These are phyloP conservation scores for Thymelicus acteon DNA, from an alignment of 2,888 invertebrate genomes.

Conservation along the genomic window DNA sequence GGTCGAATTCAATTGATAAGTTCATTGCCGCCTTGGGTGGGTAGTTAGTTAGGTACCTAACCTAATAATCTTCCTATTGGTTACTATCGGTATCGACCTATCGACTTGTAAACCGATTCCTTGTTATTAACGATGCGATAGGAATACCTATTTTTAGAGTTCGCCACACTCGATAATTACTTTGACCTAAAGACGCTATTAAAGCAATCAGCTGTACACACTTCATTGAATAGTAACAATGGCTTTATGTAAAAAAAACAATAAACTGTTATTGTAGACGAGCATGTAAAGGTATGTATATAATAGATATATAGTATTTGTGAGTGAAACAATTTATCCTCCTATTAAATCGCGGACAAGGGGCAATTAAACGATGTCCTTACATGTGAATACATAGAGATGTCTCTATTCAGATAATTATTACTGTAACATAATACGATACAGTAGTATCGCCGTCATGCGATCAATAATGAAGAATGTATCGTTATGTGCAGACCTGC, in stretches of 20 bases:
- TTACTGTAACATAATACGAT: constrained; percentile 27
- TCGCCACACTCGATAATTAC: not conserved
- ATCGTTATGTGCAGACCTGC: not conserved
- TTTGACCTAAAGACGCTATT: constrained; percentile 22
- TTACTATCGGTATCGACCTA: not conserved
- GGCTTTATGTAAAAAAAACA: constrained; percentile 14
- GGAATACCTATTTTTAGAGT: not conserved
- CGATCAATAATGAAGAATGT: not conserved
- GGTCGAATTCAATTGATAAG: constrained; percentile 7
- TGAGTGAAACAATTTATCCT: constrained; percentile 25
- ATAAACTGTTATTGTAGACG: not conserved
- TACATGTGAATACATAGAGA: constrained; percentile 7
- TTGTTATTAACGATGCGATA: not conserved
- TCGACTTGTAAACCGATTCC: not conserved
- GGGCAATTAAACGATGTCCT: constrained; percentile 25
- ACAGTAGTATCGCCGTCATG: not conserved
- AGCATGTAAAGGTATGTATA: constrained; percentile 16
- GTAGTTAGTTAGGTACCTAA: not conserved
- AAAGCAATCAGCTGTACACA: constrained; percentile 25
- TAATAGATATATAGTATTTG: too few relatives aligned
- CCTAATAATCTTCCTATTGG: not conserved
- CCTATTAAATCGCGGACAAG: constrained; percentile 23
- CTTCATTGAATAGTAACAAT: constrained; percentile 13
- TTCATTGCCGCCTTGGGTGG: not conserved
- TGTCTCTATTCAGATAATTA: constrained; percentile 22